A percentile compares a stretch with the other conserved stretches of the same genome.
phyloP scores from a whole-genome alignment of 2,888 invertebrate species.

The Drosophila nr. fundita region DNA sequence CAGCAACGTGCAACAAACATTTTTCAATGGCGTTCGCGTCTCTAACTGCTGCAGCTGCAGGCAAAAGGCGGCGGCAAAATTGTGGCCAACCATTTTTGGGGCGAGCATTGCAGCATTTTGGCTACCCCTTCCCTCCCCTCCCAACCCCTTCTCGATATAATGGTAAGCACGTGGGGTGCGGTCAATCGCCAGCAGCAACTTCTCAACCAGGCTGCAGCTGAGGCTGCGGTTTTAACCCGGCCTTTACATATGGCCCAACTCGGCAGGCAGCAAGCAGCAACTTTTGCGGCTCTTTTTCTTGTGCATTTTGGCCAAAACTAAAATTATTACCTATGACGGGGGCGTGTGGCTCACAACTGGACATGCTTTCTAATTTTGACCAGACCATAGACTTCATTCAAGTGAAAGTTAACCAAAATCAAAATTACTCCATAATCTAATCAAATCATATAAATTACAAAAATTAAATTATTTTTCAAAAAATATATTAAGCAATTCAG shows the following conservation, averaged over 20 bases:
- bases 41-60: conserved; percentile 71
- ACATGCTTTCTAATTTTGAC: conserved; percentile 58
- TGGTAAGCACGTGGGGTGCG: conserved; percentile 75
- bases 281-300: neutral
- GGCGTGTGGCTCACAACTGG: conserved; percentile 61
- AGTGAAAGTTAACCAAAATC: conserved; percentile 53
- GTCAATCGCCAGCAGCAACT: conserved; percentile 41
- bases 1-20: conserved; percentile 28
- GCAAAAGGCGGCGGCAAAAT: conserved; percentile 59
- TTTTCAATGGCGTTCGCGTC: conserved; percentile 71
- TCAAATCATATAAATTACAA: conserved; percentile 7
- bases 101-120: conserved; percentile 55
- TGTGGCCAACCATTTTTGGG: conserved; percentile 60
- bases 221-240: conserved; percentile 39
- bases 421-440: conserved; percentile 22
- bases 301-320: conserved; percentile 13
- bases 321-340: conserved; percentile 62
- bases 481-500: neutral
- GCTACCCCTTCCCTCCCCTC: conserved; percentile 12
- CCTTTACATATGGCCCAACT: conserved; percentile 65
- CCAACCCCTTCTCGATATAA: conserved; percentile 18
- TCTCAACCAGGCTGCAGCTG: conserved; percentile 7
- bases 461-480: neutral
- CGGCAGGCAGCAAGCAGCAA: neutral
- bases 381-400: conserved; percentile 18